Base-by-base conservation (phyloP, 2,797 vertebrate species). In the Syngnathus rostellatus region DNA sequence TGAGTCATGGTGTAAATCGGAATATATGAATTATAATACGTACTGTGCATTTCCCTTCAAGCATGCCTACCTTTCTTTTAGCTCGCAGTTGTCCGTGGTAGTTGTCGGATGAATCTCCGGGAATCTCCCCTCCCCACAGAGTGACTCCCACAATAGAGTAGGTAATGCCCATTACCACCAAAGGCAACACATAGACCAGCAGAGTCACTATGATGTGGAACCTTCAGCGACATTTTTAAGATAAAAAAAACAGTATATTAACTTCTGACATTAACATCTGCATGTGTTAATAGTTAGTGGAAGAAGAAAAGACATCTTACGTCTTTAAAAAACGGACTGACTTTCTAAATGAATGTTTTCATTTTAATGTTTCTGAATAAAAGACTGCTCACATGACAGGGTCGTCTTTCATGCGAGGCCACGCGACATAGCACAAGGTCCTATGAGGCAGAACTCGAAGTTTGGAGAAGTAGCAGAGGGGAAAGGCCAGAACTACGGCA, bases 91-190 rank as follows among this genome's bases (percentile, higher is more conserved):
- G 97, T 72, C 96, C 94, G 0, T 96, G 96, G 51, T 99, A 98
- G 77, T 94, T 99, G 82, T 99, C 83, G 50, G 92, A 95, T 9
- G 95, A 94, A 70, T 96, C 93, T 2, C 97, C 97, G 4, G 97
- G 97, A 81, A 99, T 98, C 84, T 94, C 94, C 64, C 94, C 95
- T 79, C 95, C 96, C 97, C 97, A 99, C 62, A 99, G 90, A 0
- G 94, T 98, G 82, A 94, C 74, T 62, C 96, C 96, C 46, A 98
- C 93, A n/a, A 98, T 92, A 72, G 94, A 95, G 76, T 99, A 99
- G 59, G 94, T 97, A 85, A 98, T 91, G 17, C 90, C 95, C 96
- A 99, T 99, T 77, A 98, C 87, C 76, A 94, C 91, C 70, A 99
- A 81, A 1, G 97, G 97, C 77, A 98, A 89, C 70, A 93, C 82